phyloP scores from a whole-genome alignment of 2,888 invertebrate species.

The Acleris holmiana region DNA sequence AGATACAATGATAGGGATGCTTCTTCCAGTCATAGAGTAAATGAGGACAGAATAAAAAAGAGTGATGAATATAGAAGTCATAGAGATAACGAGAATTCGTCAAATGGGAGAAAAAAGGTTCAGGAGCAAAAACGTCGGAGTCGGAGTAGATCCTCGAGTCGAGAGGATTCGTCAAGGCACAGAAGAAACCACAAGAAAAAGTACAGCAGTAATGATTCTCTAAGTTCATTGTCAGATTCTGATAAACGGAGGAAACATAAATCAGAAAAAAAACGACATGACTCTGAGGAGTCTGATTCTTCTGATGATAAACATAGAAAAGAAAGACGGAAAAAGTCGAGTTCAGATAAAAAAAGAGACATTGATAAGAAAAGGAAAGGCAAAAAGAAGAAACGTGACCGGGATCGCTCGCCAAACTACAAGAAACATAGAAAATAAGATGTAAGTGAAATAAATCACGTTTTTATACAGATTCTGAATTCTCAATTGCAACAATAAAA shows the following conservation, averaged over 20 bases:
- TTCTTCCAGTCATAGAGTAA: constrained; percentile 53
- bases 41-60: constrained; percentile 44
- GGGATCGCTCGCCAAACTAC: constrained; percentile 79
- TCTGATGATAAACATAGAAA: constrained; percentile 51
- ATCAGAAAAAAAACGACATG: constrained; percentile 48
- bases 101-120: constrained; percentile 54
- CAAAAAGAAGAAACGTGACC: constrained; percentile 80
- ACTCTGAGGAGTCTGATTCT: constrained; percentile 55
- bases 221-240: constrained; percentile 58
- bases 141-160: constrained; percentile 50
- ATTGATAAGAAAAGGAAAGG: constrained; percentile 85
- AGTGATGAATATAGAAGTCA: constrained; percentile 43
- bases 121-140: constrained; percentile 43
- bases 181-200: constrained; percentile 49
- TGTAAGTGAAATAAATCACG: constrained; percentile 43
- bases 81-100: constrained; percentile 49
- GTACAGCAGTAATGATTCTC: constrained; percentile 60
- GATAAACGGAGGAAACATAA: constrained; percentile 50
- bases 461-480: constrained; percentile 22
- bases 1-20: constrained; percentile 50
- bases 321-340: constrained; percentile 65
- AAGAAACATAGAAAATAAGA: constrained; percentile 77
- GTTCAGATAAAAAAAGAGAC: constrained; percentile 74
- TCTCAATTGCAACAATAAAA: constrained; percentile 19
- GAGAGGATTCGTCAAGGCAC: constrained; percentile 47